Conservation (phyloP, 2,797 vertebrate genomes). For the Spatula versicolor region DNA sequence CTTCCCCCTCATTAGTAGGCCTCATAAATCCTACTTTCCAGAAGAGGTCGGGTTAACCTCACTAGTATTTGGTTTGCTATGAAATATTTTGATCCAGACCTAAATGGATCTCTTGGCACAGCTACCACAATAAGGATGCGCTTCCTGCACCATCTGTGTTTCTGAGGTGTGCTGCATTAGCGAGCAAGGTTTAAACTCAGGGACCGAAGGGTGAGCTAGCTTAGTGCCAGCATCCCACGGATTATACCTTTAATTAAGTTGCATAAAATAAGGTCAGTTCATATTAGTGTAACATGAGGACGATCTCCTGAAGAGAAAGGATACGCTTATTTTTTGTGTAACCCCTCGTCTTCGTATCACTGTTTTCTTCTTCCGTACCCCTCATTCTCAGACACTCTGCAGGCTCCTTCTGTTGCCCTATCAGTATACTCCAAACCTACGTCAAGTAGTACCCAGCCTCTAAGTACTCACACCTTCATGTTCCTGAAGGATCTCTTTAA, state of each 20-base stretch:
- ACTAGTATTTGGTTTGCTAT: constrained; percentile 6
- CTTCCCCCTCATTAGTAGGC: not conserved
- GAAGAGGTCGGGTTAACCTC: constrained; percentile 40
- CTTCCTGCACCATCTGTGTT: not conserved
- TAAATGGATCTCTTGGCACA: constrained; percentile 16
- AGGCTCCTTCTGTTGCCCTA: not conserved
- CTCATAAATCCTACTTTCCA: constrained; percentile 35
- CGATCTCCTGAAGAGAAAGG: not conserved
- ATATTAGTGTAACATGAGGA: not conserved
- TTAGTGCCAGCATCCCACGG: not conserved
- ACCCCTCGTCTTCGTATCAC: not conserved
- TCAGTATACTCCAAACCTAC: not conserved
- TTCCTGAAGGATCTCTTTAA: not conserved
- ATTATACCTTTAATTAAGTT: not conserved
- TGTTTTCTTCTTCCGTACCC: not conserved
- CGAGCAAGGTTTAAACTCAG: not conserved
- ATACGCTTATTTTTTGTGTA: not conserved
- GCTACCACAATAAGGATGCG: not conserved
- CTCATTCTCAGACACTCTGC: not conserved
- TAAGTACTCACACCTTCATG: not conserved
- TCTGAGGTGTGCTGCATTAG: not conserved
- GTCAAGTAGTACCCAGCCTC: not conserved
- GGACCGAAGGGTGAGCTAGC: not conserved
- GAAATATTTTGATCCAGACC: constrained; percentile 8
- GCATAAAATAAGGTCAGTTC: not conserved